Evolutionary conservation across 2,113 vertebrate species (phyloP).

Genomic region (Mormoops blainvillei): DNA sequence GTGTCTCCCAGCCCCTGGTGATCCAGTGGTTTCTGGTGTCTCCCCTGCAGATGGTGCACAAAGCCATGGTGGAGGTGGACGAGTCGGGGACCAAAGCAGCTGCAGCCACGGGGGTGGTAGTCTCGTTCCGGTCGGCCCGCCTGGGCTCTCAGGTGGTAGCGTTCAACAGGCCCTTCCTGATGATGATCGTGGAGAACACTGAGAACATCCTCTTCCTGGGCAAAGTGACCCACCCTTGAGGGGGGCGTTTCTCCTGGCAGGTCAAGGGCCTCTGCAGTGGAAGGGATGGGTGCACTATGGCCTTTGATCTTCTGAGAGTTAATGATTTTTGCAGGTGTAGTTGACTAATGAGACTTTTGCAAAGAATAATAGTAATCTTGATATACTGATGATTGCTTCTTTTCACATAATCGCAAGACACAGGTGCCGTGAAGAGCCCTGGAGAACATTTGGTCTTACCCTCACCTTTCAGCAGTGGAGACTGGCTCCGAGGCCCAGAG

Average conservation of each 20-base stretch:
- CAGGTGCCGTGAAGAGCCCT: background rate
- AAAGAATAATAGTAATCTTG: background rate
- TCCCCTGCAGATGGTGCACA: slow-evolving; percentile 55
- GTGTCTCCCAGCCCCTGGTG: background rate
- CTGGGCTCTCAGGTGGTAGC: fast-evolving
- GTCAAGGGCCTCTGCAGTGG: fast-evolving
- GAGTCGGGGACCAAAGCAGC: slow-evolving; percentile 28
- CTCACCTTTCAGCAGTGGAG: background rate
- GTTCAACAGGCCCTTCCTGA: slow-evolving; percentile 53
- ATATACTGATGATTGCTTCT: background rate
- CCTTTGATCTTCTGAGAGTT: background rate
- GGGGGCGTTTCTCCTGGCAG: background rate
- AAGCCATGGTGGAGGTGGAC: slow-evolving; percentile 35
- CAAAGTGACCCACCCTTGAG: slow-evolving; percentile 36
- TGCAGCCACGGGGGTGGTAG: background rate
- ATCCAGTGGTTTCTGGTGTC: background rate
- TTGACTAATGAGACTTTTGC: background rate
- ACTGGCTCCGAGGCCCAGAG: background rate
- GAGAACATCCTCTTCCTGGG: background rate
- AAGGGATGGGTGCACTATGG: fast-evolving
- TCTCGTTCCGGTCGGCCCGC: background rate
- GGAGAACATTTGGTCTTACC: background rate
- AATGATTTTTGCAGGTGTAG: background rate
- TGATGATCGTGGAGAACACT: background rate
- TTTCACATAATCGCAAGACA: background rate